A percentile compares a stretch with the other conserved stretches of the same genome.
These are phyloP conservation scores for Drosophila sordidula DNA, from an alignment of 2,888 invertebrate species.

Conservation along the genomic window DNA sequence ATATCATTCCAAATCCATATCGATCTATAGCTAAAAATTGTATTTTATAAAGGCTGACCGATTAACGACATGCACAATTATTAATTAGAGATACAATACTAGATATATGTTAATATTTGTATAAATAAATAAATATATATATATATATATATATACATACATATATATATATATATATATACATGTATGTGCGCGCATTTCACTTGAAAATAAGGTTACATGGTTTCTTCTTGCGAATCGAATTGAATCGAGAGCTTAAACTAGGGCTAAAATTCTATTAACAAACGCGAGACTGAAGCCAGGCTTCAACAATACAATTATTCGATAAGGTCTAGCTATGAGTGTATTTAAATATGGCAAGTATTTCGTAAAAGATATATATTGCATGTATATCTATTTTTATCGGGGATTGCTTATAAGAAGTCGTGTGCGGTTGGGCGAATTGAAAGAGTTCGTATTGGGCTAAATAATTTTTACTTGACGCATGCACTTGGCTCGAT, in stretches of 20 bases:
- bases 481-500: conserved; percentile 1
- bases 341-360: conserved; percentile 11
- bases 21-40: conserved; percentile 17
- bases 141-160: not conserved
- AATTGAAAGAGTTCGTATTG: not conserved
- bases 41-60: conserved; percentile 25
- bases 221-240: not conserved
- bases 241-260: conserved; percentile 28
- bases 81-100: conserved; percentile 8
- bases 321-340: conserved; percentile 36
- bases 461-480: not conserved
- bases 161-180: not conserved
- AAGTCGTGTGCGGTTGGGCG: not conserved
- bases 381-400: conserved; percentile 15
- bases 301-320: conserved; percentile 52
- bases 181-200: conserved; percentile 8
- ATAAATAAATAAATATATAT: not conserved
- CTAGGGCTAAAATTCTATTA: conserved; percentile 41
- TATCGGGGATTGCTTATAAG: conserved; percentile 17
- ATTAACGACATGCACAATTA: conserved; percentile 40
- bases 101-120: conserved; percentile 1
- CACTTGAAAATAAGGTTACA: conserved; percentile 15
- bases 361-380: not conserved
- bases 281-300: conserved; percentile 55
- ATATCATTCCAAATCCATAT: conserved; percentile 1